These are phyloP conservation scores for Phyllostomus discolor DNA, from an alignment of 2,113 vertebrate species.

Conservation along the genomic window DNA sequence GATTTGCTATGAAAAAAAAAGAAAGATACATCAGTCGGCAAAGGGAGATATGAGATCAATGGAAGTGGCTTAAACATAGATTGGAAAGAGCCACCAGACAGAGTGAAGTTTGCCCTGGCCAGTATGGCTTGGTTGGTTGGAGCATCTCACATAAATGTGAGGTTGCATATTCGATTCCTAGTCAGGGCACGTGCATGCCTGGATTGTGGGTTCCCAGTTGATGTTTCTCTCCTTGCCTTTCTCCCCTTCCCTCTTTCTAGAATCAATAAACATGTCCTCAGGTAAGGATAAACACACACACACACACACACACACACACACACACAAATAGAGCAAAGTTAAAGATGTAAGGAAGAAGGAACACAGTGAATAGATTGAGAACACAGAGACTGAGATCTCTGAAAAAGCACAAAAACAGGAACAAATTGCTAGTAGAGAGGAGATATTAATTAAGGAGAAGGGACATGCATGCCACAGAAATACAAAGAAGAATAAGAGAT, in stretches of 20 bases:
- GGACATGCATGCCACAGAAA: background rate
- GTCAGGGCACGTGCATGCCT: too few relatives aligned
- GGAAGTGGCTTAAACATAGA: background rate
- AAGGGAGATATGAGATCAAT: background rate
- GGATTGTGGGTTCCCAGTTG: too few relatives aligned
- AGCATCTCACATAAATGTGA: too few relatives aligned
- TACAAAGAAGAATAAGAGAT: too few relatives aligned
- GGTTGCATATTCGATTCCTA: too few relatives aligned
- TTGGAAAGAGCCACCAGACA: background rate
- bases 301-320: too few relatives aligned
- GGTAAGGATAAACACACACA: too few relatives aligned
- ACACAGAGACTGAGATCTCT: background rate
- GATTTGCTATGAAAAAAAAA: background rate
- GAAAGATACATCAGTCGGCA: background rate
- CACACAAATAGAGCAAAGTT: background rate
- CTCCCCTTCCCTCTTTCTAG: too few relatives aligned
- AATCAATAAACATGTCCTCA: too few relatives aligned
- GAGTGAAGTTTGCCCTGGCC: too few relatives aligned
- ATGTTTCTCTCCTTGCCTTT: too few relatives aligned
- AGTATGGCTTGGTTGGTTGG: too few relatives aligned
- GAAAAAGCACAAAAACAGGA: background rate
- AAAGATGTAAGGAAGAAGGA: background rate
- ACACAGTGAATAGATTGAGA: background rate
- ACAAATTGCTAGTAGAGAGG: background rate
- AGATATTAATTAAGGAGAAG: background rate